These are phyloP conservation scores for Chrysodeixis includens DNA, from an alignment of 2,888 invertebrate species.

Conservation along the genomic window DNA sequence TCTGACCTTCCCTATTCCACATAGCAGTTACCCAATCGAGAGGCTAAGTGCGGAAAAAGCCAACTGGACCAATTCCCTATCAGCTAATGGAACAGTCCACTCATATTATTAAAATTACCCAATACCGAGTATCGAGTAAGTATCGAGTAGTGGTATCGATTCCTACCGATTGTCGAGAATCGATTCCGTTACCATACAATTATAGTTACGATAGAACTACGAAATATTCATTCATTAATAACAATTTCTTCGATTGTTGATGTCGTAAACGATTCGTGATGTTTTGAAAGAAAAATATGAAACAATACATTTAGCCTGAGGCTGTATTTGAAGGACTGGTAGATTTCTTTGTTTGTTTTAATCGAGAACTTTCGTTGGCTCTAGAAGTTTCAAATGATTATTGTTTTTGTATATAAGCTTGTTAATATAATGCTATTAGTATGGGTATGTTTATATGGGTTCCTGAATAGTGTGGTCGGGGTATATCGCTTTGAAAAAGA, in stretches of 20 bases:
- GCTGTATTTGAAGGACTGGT: constrained; percentile 1
- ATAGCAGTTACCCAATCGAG: neutral
- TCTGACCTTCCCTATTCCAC: no score
- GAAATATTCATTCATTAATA: constrained; percentile 54
- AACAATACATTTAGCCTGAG: constrained; percentile 18
- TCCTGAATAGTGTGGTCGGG: no score
- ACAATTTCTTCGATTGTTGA: constrained; percentile 46
- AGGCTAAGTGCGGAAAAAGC: constrained; percentile 2
- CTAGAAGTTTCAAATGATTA: no score
- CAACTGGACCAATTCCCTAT: neutral
- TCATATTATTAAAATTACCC: constrained; percentile 37
- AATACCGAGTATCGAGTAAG: constrained; percentile 19
- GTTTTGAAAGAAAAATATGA: constrained; percentile 50
- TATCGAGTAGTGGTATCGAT: constrained; percentile 17
- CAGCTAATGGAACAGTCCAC: constrained; percentile 11
- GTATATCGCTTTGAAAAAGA: no score
- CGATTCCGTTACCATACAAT: constrained; percentile 39
- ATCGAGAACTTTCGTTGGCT: neutral
- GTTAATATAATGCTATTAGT: no score
- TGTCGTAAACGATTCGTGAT: constrained; percentile 27
- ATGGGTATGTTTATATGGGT: no score
- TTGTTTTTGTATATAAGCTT: no score
- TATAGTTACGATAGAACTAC: constrained; percentile 40
- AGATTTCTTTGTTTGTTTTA: neutral
- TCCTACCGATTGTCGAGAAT: constrained; percentile 40